Conservation (phyloP, 2,888 invertebrate species). For the Hartigia nigra region DNA sequence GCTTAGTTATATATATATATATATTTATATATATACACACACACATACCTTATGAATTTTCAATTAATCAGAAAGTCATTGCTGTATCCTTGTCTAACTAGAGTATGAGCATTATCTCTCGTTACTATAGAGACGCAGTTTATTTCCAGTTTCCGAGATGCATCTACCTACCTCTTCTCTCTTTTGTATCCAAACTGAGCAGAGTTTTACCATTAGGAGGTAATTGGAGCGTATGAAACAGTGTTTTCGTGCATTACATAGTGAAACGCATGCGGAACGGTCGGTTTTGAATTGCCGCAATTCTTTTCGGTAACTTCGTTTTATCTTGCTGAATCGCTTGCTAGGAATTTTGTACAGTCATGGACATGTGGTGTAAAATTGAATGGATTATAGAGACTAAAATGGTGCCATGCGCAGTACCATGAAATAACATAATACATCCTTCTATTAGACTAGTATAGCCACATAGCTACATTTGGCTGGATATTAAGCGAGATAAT, state of each 20-base stretch:
- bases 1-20: too few relatives aligned
- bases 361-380: not conserved
- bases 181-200: not conserved
- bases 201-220: not conserved
- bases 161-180: not conserved
- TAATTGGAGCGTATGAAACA: not conserved
- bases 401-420: not conserved
- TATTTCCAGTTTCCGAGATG: not conserved
- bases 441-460: not conserved
- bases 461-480: not conserved
- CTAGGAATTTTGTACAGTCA: not conserved
- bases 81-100: not conserved
- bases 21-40: not conserved
- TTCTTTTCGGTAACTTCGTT: not conserved
- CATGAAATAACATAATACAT: not conserved
- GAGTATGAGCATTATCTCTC: not conserved
- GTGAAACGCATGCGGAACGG: not conserved
- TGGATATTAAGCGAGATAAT: conserved; percentile 3
- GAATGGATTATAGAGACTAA: not conserved
- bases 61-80: not conserved
- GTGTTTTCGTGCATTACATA: not conserved
- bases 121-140: not conserved
- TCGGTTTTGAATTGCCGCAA: not conserved
- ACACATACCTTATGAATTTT: not conserved
- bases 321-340: not conserved